Evolutionary conservation across 2,113 vertebrate species (phyloP).

Genomic region (Myotis lucifugus): DNA sequence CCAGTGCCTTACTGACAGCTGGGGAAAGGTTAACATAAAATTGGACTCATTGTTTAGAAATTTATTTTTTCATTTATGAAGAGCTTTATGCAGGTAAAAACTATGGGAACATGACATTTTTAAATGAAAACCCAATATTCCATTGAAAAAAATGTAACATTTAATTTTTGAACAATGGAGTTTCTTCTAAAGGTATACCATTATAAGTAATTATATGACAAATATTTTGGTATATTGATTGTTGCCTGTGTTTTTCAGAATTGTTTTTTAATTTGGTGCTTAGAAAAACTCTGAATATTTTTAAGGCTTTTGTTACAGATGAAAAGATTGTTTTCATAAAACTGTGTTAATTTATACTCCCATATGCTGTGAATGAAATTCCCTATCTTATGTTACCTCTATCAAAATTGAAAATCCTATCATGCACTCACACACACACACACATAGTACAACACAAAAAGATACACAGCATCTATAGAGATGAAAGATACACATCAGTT

Average conservation of each 20-base stretch:
- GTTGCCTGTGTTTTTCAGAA: not conserved
- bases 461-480: not conserved
- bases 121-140: not conserved
- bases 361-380: not conserved
- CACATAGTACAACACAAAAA: not conserved
- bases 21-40: not conserved
- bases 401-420: not conserved
- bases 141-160: not conserved
- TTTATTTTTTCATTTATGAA: not conserved
- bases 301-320: not conserved
- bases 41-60: not conserved
- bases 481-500: not conserved
- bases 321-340: not conserved
- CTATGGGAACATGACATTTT: not conserved
- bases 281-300: not conserved
- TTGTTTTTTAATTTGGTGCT: not conserved
- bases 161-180: not conserved
- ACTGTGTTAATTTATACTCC: not conserved
- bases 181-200: not conserved
- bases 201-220: conserved; percentile 6
- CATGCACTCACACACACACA: not conserved
- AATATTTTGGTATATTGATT: not conserved
- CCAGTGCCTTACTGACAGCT: not conserved
- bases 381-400: not conserved
- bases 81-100: not conserved